A percentile compares a stretch with the other conserved stretches of the same genome.
Conservation (phyloP, 2,113 vertebrate genomes). For the Macrotus californicus region DNA sequence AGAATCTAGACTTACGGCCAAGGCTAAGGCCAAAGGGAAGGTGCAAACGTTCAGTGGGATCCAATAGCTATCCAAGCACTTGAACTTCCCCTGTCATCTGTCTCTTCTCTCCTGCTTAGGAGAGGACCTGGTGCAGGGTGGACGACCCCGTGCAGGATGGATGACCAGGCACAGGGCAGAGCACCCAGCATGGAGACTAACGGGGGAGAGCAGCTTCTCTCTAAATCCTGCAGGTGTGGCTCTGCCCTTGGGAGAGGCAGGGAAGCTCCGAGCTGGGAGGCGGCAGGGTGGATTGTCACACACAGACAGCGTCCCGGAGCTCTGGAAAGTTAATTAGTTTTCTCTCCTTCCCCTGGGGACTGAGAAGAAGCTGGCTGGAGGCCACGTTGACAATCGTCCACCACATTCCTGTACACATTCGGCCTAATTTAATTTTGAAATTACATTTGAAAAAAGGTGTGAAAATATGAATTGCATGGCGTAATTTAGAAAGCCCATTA, state of each 20-base stretch:
- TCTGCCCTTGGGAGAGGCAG: neutral
- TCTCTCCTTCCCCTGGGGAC: neutral
- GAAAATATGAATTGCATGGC: constrained; percentile 13
- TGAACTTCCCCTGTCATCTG: neutral
- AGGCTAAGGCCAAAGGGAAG: neutral
- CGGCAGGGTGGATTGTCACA: neutral
- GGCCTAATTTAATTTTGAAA: constrained; percentile 62
- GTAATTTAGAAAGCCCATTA: constrained; percentile 40
- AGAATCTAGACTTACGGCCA: neutral
- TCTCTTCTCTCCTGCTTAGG: neutral
- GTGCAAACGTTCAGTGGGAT: fast-evolving
- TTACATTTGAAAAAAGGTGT: constrained; percentile 35
- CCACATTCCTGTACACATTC: constrained; percentile 23
- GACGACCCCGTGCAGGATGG: too few species aligned
- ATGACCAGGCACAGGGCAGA: neutral
- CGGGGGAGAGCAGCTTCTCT: fast-evolving
- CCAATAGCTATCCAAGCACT: fast-evolving
- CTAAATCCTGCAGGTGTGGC: neutral
- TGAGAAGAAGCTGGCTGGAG: neutral
- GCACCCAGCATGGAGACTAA: neutral
- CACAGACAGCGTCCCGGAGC: neutral
- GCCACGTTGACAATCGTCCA: neutral
- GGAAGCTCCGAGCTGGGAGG: neutral
- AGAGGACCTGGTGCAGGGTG: neutral
- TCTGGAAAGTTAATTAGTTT: constrained; percentile 32